Base-by-base conservation (phyloP, 92 coral and sea anemone species). In the Porites divaricata region DNA sequence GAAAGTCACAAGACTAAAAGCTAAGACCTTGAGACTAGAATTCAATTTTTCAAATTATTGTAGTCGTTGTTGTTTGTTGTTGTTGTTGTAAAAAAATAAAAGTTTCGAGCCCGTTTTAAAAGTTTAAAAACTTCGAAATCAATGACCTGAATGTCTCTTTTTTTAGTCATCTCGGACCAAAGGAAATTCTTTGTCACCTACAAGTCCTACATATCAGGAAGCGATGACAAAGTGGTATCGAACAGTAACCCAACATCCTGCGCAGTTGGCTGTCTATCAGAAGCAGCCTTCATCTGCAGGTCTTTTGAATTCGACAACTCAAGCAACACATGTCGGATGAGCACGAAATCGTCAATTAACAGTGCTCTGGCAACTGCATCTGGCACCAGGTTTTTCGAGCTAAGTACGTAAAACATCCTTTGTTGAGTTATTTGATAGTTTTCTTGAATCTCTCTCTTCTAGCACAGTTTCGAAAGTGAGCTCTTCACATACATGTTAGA, bases 231-330 rank as follows among this genome's bases (percentile, higher is more conserved):
- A 67, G 88, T 78, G 28, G 23, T 95, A 10, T 58, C 86, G 13
- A 73, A 79, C 71, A 85, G 76, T 10, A 26, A 96, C 6, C 93
- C 97, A 6, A 90, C 93, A 75, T 76, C 84, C 54, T 96, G 99
- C 66, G 96, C 97, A 16, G 15, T 74, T 1, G 53, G 65, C 1
- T 96, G 99, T 64, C 74, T 68, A 20, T 58, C 72, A 2, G 95
- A 95, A 72, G 69, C 91, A 8, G 26, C 88, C 14, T 96, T 92
- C 56, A 62, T 71, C 51, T 96, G 99, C 73, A 79, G 99, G 19
- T 94, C 99, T 13, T 96, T 96, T 83, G 97, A 96, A 63, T 96
- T 86, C 59, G 91, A 89, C 70, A 90, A 75, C 74, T 73, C 85
- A 24, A 45, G 90, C 35, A 83, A 83, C 76, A 91, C 70, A 58